Evolutionary conservation across 2,113 vertebrate genomes (phyloP), one percentile per base, ranked within the genome.

Genomic region (Campylomormyrus numenius): DNA sequence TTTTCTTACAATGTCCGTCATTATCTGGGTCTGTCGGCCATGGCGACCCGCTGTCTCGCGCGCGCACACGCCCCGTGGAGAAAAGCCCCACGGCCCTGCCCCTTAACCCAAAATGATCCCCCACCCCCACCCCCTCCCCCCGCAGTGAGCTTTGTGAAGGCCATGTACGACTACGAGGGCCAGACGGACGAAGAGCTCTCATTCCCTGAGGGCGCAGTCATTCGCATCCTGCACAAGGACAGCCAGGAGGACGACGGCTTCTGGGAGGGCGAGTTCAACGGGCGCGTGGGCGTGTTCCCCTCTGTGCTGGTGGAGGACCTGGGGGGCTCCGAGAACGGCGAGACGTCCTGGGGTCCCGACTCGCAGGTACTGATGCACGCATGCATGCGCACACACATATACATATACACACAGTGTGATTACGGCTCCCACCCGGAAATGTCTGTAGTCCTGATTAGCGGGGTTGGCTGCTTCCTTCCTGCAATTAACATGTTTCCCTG

Each of bases 141-240:
- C 87, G 5, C 94, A 99, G 98, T 96, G 90, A 97, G 96, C 94
- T 99, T 97, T 88, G 98, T 98, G 35, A 98, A 98, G 94, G 98
- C 98, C 94, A 97, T 99, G 96, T 99, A 99, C 70, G 98, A 99
- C 92, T 99, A 99, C 0, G 97, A 99, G 91, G 98, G 97, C 89
- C 98, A 99, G 95, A 98, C 98, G 0, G 98, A 97, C 0, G 98
- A 99, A 0, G 98, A 99, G 91, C 95, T 99, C 39, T 97, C 98
- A 80, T 99, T 99, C 93, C 96, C 96, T 0, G 98, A 99, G 92
- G 98, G 98, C 86, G 98, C 98, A 0, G 97, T 99, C 93, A 98
- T 99, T 91, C 98, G 98, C 35, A 98, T 99, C 92, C 90, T 99
- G 92, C 98, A 96, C 95, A 98, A 98, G 87, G 97, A 99, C 91